phyloP scores from a whole-genome alignment of 2,888 invertebrate genomes.

The Cremastinae sp. region DNA sequence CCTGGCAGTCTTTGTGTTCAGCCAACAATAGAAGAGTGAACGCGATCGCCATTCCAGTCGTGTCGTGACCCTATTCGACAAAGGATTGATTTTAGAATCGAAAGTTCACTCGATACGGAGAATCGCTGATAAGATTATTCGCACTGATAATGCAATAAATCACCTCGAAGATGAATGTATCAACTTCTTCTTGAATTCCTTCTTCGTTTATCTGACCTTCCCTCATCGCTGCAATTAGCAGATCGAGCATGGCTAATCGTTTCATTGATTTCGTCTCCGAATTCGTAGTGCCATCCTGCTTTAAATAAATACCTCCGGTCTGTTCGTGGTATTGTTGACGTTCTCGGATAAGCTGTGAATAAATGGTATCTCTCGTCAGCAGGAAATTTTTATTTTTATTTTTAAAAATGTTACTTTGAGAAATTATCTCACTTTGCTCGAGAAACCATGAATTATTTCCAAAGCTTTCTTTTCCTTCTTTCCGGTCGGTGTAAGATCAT shows the following conservation, averaged over 20 bases:
- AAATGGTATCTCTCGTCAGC: too few species aligned
- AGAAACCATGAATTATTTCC: constrained; percentile 56
- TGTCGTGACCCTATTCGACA: constrained; percentile 61
- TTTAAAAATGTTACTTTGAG: too few species aligned
- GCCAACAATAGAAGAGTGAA: constrained; percentile 61
- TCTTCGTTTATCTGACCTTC: constrained; percentile 57
- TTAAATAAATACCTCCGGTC: constrained; percentile 34
- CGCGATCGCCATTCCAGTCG: constrained; percentile 56
- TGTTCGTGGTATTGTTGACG: constrained; percentile 60
- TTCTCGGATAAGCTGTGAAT: constrained; percentile 59
- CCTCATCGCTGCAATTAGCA: constrained; percentile 59
- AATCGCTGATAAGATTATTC: not conserved
- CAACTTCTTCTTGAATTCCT: constrained; percentile 64
- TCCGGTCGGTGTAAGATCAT: constrained; percentile 41
- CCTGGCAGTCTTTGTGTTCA: constrained; percentile 60
- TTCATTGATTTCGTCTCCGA: constrained; percentile 40
- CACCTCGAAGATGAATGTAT: constrained; percentile 64
- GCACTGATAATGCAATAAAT: not conserved
- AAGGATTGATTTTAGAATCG: not conserved
- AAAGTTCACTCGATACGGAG: not conserved
- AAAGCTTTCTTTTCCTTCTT: constrained; percentile 47
- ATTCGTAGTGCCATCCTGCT: not conserved
- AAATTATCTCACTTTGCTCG: constrained; percentile 53
- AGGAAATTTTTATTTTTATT: too few species aligned
- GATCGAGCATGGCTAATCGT: constrained; percentile 62